Base-by-base conservation (phyloP, 2,113 vertebrate species). In the Mungos mungo region DNA sequence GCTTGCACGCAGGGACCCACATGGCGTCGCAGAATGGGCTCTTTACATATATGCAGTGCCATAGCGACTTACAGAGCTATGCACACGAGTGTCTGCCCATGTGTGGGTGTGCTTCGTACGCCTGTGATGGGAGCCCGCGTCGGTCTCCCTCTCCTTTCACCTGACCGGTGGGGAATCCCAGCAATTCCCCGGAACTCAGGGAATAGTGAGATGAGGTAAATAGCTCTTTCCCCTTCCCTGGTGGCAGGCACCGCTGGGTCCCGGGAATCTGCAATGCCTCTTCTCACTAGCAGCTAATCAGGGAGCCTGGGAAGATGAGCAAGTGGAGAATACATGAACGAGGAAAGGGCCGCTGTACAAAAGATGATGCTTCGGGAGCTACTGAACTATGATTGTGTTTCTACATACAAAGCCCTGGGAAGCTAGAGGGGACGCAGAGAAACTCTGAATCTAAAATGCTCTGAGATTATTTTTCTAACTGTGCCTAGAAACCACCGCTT, bases 211-310 rank as follows among this genome's bases (percentile, higher is more conserved):
- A 54, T 25, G 84, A 90, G 57, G 15, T 63, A n/a, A 63, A 88
- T 1, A 21, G 93, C 23, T 41, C 35, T 23, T 85, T 68, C 5
- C 18, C 15, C 16, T 92, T 76, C 69, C 45, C 27, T 29, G 71
- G 57, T 8, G 85, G 41, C 96, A 54, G 81, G 50, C 52, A 7
- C 81, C 18, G 4, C 60, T 29, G 93, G 18, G 74, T 65, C 47
- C 57, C 76, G 5, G 25, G 76, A 90, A 92, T 68, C 90, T 85
- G 90, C 94, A 65, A 7, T 66, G 84, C 15, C 45, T 66, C 31
- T 9, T 80, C 74, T 96, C 82, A 27, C 29, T 13, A 76, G 93
- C 88, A 88, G 71, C 91, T 91, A 77, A 93, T 85, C n/a, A 72
- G 52, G 92, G 86, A 72, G 52, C n/a, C 68, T 31, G 76, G 45